Percentiles rank a stretch among this genome's conserved stretches.
Conservation (phyloP, 2,797 vertebrate genomes). For the Dendrocincla tyrannina region DNA sequence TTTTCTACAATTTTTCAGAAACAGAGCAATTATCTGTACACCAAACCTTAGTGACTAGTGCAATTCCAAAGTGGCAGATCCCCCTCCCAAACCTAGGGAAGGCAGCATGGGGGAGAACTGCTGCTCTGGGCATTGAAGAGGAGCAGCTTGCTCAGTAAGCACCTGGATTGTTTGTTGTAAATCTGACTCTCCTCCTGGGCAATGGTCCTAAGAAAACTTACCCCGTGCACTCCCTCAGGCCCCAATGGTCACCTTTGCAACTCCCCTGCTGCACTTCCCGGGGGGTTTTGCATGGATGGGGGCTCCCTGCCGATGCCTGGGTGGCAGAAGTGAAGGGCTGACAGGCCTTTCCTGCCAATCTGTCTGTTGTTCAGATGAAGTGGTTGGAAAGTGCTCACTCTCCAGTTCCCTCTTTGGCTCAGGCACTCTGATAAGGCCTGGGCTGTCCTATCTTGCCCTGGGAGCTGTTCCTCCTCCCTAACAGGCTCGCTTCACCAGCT, state of each 20-base stretch:
- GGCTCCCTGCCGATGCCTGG: background rate
- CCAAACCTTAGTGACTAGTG: background rate
- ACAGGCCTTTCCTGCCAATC: conserved; percentile 72
- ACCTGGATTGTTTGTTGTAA: background rate
- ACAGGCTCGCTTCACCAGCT: conserved; percentile 64
- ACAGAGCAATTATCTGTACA: background rate
- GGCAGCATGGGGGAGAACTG: background rate
- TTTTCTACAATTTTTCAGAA: background rate
- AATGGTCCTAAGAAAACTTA: background rate
- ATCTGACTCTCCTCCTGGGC: background rate
- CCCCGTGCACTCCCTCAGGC: background rate
- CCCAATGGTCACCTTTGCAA: background rate
- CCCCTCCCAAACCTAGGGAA: background rate
- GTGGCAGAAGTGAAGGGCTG: background rate
- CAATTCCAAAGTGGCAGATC: background rate
- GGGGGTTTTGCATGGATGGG: background rate
- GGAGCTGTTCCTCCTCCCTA: conserved; percentile 55
- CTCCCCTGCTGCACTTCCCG: background rate
- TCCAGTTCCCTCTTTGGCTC: conserved; percentile 55
- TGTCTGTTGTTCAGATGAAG: conserved; percentile 66
- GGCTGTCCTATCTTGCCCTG: conserved; percentile 79
- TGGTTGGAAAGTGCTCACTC: conserved; percentile 43
- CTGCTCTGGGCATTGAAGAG: background rate
- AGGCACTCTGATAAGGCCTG: conserved; percentile 73
- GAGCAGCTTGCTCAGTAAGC: background rate